Evolutionary conservation across 2,113 vertebrate species (phyloP).

Genomic region (Gasterosteus aculeatus): DNA sequence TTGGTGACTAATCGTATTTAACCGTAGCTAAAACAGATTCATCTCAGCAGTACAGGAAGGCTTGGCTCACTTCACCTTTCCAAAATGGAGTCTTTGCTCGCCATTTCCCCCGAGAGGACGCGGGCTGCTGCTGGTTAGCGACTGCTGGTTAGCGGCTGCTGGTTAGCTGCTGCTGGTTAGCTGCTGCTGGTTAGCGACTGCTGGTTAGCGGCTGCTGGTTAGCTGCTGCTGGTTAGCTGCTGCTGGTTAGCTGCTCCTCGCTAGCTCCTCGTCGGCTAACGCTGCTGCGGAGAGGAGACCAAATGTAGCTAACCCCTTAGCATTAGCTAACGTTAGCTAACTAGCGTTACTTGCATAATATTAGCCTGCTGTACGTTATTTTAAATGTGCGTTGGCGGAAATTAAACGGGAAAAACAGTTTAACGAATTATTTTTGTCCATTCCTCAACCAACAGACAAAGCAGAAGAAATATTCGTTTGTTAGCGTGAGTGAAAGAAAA

Average conservation of each 20-base stretch:
- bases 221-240: too few species aligned
- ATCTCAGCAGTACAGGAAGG: neutral
- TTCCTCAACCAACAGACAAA: neutral
- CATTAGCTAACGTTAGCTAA: neutral
- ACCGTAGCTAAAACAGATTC: neutral
- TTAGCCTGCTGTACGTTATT: neutral
- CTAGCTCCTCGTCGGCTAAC: neutral
- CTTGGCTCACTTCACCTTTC: constrained; percentile 54
- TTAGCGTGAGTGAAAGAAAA: neutral
- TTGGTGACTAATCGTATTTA: neutral
- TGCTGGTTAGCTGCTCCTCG: neutral
- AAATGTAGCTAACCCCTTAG: neutral
- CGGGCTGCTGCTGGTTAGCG: neutral
- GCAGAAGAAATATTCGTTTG: too few species aligned
- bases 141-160: too few species aligned
- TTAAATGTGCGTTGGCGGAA: neutral
- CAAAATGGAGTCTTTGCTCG: constrained; percentile 11
- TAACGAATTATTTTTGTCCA: neutral
- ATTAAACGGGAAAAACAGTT: neutral
- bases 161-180: too few species aligned
- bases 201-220: too few species aligned
- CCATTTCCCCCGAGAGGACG: constrained; percentile 28
- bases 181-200: too few species aligned
- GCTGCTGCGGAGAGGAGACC: neutral
- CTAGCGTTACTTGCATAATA: neutral